A percentile compares a stretch with the other conserved stretches of the same genome.
These are phyloP conservation scores for Danio aesculapii DNA, from an alignment of 2,797 vertebrate genomes.

Conservation along the genomic window DNA sequence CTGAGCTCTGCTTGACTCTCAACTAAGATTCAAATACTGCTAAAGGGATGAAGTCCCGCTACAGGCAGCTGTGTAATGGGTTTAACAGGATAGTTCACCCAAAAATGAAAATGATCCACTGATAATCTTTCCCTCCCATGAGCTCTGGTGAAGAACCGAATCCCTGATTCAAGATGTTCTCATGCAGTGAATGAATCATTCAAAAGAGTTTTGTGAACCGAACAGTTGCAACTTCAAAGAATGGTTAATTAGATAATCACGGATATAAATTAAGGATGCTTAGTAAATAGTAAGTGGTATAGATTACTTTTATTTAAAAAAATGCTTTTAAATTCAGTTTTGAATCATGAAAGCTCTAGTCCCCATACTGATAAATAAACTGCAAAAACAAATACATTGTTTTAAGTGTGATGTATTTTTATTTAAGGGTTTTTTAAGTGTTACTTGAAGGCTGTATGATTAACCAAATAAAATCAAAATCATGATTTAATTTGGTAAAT, in stretches of 20 bases:
- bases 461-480: too few relatives aligned
- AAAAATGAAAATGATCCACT: neutral
- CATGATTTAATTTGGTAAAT: too few relatives aligned
- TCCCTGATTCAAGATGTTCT: neutral
- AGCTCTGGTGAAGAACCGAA: neutral
- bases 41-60: constrained; percentile 30
- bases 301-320: neutral
- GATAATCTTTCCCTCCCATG: constrained; percentile 13
- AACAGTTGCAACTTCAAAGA: constrained; percentile 4
- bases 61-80: neutral
- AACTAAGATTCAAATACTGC: constrained; percentile 49
- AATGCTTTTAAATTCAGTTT: neutral
- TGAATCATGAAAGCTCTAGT: neutral
- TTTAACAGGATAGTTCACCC: constrained; percentile 11
- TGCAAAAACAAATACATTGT: too few relatives aligned
- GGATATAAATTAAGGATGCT: neutral
- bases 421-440: too few relatives aligned
- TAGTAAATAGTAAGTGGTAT: neutral
- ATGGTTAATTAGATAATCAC: neutral
- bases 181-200: neutral
- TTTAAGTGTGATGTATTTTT: too few relatives aligned
- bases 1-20: constrained; percentile 49
- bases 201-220: neutral
- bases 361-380: too few relatives aligned
- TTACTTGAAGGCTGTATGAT: constrained; percentile 20